Conservation (phyloP, 2,888 invertebrate genomes). For the Mythimna vitellina region DNA sequence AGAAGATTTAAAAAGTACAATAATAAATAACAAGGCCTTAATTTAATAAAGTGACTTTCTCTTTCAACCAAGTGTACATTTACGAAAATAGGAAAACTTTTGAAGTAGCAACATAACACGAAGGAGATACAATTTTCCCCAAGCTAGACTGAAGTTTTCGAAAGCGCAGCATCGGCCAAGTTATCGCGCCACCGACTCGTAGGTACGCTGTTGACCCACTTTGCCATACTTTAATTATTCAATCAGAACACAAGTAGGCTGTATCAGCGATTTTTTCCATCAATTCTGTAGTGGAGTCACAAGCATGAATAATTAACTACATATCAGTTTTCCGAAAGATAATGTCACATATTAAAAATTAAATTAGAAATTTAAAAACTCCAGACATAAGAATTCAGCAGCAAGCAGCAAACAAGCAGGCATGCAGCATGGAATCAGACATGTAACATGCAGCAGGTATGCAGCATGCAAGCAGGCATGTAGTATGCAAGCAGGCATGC, state of each 20-base stretch:
- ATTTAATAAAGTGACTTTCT: slow-evolving; percentile 35
- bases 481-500: no score
- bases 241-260: slow-evolving; percentile 34
- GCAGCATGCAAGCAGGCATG: no score
- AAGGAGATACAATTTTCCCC: slow-evolving; percentile 53
- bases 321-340: neutral
- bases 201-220: slow-evolving; percentile 73
- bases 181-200: slow-evolving; percentile 66
- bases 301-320: neutral
- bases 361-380: neutral
- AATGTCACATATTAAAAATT: neutral
- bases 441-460: no score
- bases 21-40: neutral
- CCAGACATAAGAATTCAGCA: no score
- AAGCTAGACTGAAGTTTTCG: slow-evolving; percentile 63
- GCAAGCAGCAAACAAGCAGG: no score
- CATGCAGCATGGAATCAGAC: no score
- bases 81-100: slow-evolving; percentile 44
- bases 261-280: slow-evolving; percentile 7
- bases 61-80: slow-evolving; percentile 14
- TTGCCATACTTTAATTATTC: slow-evolving; percentile 60
- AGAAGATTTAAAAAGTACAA: no score
- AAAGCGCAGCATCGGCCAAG: slow-evolving; percentile 68
- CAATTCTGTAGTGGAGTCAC: neutral
- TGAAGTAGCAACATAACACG: slow-evolving; percentile 49